Evolutionary conservation across 2,888 invertebrate genomes (phyloP), one percentile per base, ranked within the genome.

Genomic region (Ceramica pisi): DNA sequence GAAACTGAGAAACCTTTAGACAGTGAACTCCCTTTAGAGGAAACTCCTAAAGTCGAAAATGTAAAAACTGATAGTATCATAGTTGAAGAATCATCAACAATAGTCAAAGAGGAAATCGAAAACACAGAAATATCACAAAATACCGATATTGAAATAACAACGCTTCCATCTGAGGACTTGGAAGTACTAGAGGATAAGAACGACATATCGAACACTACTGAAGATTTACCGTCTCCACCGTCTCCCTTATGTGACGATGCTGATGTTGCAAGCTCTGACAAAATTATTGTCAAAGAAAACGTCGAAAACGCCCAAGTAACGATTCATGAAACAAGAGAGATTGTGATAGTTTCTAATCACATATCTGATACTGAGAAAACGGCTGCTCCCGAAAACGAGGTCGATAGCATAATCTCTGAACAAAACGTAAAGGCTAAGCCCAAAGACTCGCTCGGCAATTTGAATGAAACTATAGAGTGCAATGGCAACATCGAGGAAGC

Each of bases 151-250:
- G 84, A 71, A 31, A 66, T 83, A 61, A 81, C 81, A 46, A 71
- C 70, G n/a, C 67, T 75, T 68, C 67, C 55, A 41, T 70, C 69
- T 26, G 75, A 80, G 38, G 51, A 75, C 35, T 51, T 79, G 66
- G 62, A 67, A 44, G 55, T 61, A 67, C 67, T 10, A 23, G 81
- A 81, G 44, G 72, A 84, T 48, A 78, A 82, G n/a, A 82, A 83
- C 50, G 80, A 84, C 35, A 75, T 76, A 41, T 68, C 74, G 31
- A 87, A 86, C 59, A 67, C 71, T 61, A 76, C 71, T n/a, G 89
- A 88, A n/a, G 89, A 90, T 35, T 79, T 88, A n/a, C 90, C 92
- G 0, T 88, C 89, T 9, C 90, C 90, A n/a, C 91, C 91, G 41
- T 90, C 90, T 14, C 89, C 89, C 21, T 79, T 83, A 66, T 86